Evolutionary conservation across 92 coral and sea anemone species (phyloP).

Genomic region (Virgularia gustaviana): DNA sequence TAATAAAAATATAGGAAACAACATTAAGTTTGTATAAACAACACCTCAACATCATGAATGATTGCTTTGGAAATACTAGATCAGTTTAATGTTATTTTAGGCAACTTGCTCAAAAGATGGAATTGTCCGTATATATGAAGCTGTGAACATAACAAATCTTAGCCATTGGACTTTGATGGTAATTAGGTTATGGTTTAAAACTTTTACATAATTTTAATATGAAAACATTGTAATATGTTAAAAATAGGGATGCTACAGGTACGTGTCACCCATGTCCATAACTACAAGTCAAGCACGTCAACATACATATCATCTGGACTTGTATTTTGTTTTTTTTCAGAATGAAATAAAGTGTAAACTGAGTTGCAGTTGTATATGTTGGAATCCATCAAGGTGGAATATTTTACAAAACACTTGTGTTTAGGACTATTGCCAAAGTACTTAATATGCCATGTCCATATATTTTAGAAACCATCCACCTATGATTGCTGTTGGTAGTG

Average conservation of each 20-base stretch:
- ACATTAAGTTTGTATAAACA: not conserved
- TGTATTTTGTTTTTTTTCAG: conserved; percentile 44
- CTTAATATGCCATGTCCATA: not conserved
- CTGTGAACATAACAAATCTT: conserved; percentile 85
- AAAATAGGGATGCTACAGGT: too few relatives aligned
- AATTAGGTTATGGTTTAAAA: too few relatives aligned
- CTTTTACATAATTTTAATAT: too few relatives aligned
- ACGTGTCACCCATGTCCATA: too few relatives aligned
- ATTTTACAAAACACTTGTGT: too few relatives aligned
- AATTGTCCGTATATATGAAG: conserved; percentile 92
- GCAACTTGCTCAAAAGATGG: conserved; percentile 99
- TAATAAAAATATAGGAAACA: conserved; percentile 25
- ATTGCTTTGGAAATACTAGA: too few relatives aligned
- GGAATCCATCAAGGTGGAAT: conserved; percentile 92
- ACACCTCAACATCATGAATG: not conserved
- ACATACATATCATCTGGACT: too few relatives aligned
- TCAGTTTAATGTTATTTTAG: too few relatives aligned
- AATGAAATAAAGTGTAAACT: conserved; percentile 89
- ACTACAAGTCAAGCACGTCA: too few relatives aligned
- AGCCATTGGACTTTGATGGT: conserved; percentile 91
- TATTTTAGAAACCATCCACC: conserved; percentile 69
- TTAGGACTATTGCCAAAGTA: too few relatives aligned
- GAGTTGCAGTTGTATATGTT: conserved; percentile 93
- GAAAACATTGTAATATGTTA: too few relatives aligned
- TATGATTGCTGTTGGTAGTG: conserved; percentile 93